Conservation (phyloP, 2,113 vertebrate genomes). For the Carassius carassius region DNA sequence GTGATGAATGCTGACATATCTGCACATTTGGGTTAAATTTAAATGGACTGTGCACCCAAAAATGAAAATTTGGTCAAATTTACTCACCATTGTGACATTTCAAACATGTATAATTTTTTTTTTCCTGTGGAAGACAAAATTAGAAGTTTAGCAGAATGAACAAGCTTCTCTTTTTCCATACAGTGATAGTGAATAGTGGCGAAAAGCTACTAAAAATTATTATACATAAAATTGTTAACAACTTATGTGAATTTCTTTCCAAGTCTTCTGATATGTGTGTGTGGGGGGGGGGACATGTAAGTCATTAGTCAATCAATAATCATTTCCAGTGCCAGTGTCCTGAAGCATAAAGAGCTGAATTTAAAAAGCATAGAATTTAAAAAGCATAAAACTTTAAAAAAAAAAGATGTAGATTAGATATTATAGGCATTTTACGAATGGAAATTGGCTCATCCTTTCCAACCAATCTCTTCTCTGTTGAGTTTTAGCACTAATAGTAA, state of each 20-base stretch:
- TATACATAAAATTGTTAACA: background rate
- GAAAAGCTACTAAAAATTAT: background rate
- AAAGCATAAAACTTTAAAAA: too few relatives aligned
- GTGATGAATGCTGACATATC: background rate
- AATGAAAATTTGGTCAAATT: background rate
- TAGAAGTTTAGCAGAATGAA: background rate
- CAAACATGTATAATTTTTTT: background rate
- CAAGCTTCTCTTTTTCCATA: background rate
- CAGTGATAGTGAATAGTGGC: background rate
- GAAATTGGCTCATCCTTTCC: background rate
- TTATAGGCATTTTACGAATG: background rate
- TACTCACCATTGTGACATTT: background rate
- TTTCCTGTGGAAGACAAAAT: background rate
- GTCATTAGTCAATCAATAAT: background rate
- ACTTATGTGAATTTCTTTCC: background rate
- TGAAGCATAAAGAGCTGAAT: background rate
- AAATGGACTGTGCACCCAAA: background rate
- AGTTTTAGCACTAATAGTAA: slow-evolving; percentile 54
- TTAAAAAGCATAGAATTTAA: background rate
- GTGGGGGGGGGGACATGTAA: too few relatives aligned
- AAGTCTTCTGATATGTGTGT: background rate
- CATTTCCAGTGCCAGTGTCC: background rate
- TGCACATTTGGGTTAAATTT: background rate
- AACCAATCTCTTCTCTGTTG: slow-evolving; percentile 35
- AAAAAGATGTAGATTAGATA: background rate